Percentiles rank a stretch among this genome's conserved stretches.
Evolutionary conservation across 2,888 invertebrate genomes (phyloP).

Genomic region (Leptothorax acervorum): DNA sequence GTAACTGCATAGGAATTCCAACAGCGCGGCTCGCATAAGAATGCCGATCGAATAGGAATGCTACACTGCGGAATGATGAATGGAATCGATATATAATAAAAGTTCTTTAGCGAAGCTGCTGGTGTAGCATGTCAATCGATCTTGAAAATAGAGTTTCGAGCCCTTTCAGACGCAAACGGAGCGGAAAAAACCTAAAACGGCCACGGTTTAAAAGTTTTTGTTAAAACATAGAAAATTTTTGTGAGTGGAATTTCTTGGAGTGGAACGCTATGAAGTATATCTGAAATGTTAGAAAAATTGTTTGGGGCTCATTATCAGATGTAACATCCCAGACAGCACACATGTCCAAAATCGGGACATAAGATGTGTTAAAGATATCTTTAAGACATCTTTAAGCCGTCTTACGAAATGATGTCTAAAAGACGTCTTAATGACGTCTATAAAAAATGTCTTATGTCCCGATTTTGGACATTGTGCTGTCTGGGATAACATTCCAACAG

Average conservation of each 20-base stretch:
- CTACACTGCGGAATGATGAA: conserved; percentile 9
- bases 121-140: background rate
- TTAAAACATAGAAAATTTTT: background rate
- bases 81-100: conserved; percentile 21
- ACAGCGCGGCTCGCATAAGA: background rate
- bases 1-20: background rate
- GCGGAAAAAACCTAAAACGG: background rate
- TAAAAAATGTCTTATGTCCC: too few species aligned
- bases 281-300: background rate
- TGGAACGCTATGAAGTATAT: background rate
- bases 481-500: background rate
- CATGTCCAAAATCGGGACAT: too few species aligned
- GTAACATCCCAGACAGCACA: too few species aligned
- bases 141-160: conserved; percentile 5
- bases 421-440: too few species aligned
- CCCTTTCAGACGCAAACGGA: background rate
- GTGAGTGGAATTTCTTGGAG: background rate
- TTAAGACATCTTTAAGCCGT: too few species aligned
- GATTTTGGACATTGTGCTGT: too few species aligned
- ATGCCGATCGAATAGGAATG: conserved; percentile 25
- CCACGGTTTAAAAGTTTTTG: background rate
- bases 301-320: background rate
- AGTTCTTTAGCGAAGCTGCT: background rate
- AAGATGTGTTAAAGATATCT: too few species aligned
- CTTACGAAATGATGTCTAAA: too few species aligned